Evolutionary conservation across 2,888 invertebrate genomes (phyloP).

Genomic region (Temnothorax rugatulus): DNA sequence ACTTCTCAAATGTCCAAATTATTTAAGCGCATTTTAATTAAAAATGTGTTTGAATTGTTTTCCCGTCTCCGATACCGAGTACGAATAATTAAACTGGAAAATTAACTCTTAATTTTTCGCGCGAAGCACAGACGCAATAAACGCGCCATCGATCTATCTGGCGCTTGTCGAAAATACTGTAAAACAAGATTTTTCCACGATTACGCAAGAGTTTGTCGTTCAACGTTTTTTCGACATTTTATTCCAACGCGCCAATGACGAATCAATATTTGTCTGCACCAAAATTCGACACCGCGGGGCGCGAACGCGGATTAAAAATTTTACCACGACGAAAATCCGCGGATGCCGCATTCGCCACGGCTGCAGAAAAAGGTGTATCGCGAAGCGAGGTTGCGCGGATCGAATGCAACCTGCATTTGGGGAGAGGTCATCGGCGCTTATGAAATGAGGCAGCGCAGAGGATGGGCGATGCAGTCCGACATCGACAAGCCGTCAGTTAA

Average conservation of each 20-base stretch:
- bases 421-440: slow-evolving; percentile 39
- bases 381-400: background rate
- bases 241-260: background rate
- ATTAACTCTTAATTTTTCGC: background rate
- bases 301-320: slow-evolving; percentile 38
- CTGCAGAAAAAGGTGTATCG: background rate
- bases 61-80: background rate
- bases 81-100: slow-evolving; percentile 5
- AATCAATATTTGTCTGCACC: slow-evolving; percentile 26
- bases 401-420: background rate
- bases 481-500: slow-evolving; percentile 73
- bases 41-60: background rate
- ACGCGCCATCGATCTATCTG: background rate
- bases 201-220: background rate
- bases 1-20: background rate
- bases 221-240: background rate
- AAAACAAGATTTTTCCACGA: background rate
- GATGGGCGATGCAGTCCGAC: slow-evolving; percentile 50
- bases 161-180: background rate
- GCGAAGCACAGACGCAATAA: background rate
- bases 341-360: background rate
- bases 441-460: slow-evolving; percentile 38
- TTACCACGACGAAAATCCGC: background rate
- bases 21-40: background rate
- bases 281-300: slow-evolving; percentile 5